Base-by-base conservation (phyloP, 2,797 vertebrate species). In the Enteromius treurensis region DNA sequence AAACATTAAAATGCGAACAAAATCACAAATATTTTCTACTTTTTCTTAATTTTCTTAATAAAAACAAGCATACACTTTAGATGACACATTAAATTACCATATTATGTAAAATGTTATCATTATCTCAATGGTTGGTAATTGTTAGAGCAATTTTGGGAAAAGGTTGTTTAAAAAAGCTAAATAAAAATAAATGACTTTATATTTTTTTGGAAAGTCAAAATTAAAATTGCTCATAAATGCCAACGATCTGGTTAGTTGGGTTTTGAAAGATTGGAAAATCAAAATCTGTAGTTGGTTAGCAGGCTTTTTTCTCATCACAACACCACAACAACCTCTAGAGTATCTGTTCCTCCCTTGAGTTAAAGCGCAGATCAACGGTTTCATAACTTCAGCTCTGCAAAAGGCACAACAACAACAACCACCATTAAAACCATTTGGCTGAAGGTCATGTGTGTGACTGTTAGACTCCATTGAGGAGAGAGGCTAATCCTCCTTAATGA, bases 391-490 rank as follows among this genome's bases (percentile, higher is more conserved):
- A 77, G 23, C 23, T 21, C 23, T 64, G 40, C 21, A 10, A 77
- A 77, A 32, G 40, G 37, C 58, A 32, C 2, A 77, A 64, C 37
- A 45, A 47, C 26, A 64, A 64, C n/a, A n/a, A n/a, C n/a, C 26
- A 77, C 42, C 40, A 23, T 42, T 76, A 79, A 62, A 67, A 67
- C 32, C 67, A 45, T n/a, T 62, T 37, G 4, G 37, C 37, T 77
- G 45, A 84, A 81, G 82, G 85, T 86, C 79, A 69, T 29, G 74
- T 81, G 79, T 42, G 70, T 65, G 71, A 64, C 49, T 58, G 45
- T n/a, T n/a, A n/a, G n/a, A n/a, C n/a, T n/a, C n/a, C n/a, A 45
- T 55, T 5, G 37, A 37, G 58, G 47, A 32, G 68, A 77, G 37
- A 49, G 40, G 45, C 42, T 81, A 68, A 86, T 84, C 68, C 67